Conservation (phyloP, 2,888 invertebrate genomes). For the Eilema depressum region DNA sequence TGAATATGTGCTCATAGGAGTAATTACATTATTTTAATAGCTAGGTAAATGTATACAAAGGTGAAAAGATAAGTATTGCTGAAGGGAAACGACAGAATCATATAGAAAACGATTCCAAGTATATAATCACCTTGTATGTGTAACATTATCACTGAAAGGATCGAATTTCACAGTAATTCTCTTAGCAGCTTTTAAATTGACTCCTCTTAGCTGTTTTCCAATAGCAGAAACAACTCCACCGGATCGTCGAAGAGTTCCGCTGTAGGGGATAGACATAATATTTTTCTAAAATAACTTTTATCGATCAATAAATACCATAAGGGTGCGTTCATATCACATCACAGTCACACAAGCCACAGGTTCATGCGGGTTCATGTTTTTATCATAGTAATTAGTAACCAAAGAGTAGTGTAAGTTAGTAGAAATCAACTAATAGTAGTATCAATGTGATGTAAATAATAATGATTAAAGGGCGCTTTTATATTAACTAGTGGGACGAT, state of each 20-base stretch:
- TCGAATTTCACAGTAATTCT: slow-evolving; percentile 93
- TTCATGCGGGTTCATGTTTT: too few species aligned
- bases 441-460: too few species aligned
- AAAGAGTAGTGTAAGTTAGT: too few species aligned
- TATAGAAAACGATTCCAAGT: background rate
- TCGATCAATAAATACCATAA: slow-evolving; percentile 18
- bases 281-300: slow-evolving; percentile 25
- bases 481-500: too few species aligned
- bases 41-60: background rate
- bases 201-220: slow-evolving; percentile 89
- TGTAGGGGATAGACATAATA: slow-evolving; percentile 91
- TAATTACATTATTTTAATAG: too few species aligned
- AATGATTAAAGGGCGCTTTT: too few species aligned
- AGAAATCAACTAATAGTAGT: too few species aligned
- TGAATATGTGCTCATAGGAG: background rate
- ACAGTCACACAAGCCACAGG: background rate
- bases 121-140: slow-evolving; percentile 85
- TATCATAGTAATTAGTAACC: too few species aligned
- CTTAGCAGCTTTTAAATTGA: slow-evolving; percentile 93
- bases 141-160: slow-evolving; percentile 92
- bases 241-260: slow-evolving; percentile 89
- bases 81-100: background rate
- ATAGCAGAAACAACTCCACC: slow-evolving; percentile 91
- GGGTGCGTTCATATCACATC: background rate
- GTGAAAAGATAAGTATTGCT: background rate